Base-by-base conservation (phyloP, 1,140 invertebrate species). In the Brachionus paranguensis region DNA sequence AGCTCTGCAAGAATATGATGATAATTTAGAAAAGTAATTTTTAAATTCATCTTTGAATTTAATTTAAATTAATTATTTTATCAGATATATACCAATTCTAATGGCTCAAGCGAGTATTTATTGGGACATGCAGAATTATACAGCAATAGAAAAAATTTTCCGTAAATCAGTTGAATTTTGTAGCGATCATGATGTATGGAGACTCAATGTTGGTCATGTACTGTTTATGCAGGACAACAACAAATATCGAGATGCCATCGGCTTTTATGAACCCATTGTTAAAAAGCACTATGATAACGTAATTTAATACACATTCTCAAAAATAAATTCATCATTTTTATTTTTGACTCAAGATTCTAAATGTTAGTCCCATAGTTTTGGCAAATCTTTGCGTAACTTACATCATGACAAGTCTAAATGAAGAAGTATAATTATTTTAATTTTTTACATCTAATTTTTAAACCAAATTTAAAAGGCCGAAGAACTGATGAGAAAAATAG, bases 71-170 rank as follows among this genome's bases (percentile, higher is more conserved):
- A 83, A 86, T 65, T 65, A 47, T 20, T 37, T 10, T 85, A 87
- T 37, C 84, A 90, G 88, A 50, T 94, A 93, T 86, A 92, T 98
- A 84, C 97, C 97, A 0, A 95, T 99, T 12, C 91, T 99, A 10
- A 99, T 99, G 97, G 95, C 96, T 3, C 96, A 99, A 89, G 96
- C 97, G 0, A 98, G 97, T 92, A 97, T 99, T 85, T 97, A 97
- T 87, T 99, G 97, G 97, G 96, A 99, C 84, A 91, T 95, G 87
- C 95, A 97, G 88, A 96, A 99, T 88, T 99, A 98, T 87, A 90
- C 92, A 1, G 95, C 97, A 88, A 96, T 97, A 0, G 91, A 91
- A 85, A 90, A 88, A 85, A 88, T 91, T 17, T 91, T 91, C 87
- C 92, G 95, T 27, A 97, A 97, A 89, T 98, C 96, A 68, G 95